Percentiles rank a stretch among this genome's conserved stretches.
phyloP scores from a whole-genome alignment of 2,797 vertebrate genomes.

The Dromococcyx pavoninus region DNA sequence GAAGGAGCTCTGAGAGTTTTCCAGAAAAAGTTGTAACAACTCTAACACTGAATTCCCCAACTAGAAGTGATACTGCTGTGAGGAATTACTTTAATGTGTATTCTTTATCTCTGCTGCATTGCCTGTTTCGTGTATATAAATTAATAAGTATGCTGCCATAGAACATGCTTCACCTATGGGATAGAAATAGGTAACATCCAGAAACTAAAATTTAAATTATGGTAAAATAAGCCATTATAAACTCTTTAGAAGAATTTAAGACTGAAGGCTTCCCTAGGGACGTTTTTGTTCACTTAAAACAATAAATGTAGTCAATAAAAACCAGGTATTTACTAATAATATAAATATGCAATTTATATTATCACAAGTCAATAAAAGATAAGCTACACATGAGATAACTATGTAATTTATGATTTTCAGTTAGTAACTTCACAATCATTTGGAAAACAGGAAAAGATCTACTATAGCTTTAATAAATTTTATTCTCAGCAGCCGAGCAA shows the following conservation, averaged over 20 bases:
- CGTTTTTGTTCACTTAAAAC: neutral
- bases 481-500: neutral
- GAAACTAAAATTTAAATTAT: neutral
- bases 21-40: neutral
- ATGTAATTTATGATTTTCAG: neutral
- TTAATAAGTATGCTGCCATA: neutral
- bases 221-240: neutral
- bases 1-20: neutral
- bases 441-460: neutral
- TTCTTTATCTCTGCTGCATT: neutral
- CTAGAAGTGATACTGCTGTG: neutral
- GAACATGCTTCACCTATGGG: neutral
- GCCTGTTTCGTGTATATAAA: neutral
- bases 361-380: neutral
- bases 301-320: neutral
- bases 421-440: neutral
- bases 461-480: neutral
- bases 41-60: neutral
- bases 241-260: neutral
- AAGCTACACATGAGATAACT: neutral
- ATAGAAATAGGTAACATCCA: slow-evolving; percentile 3
- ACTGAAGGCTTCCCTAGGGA: neutral
- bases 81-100: neutral
- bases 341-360: neutral
- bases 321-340: neutral